These are phyloP conservation scores for Desmodus rotundus DNA, from an alignment of 2,113 vertebrate genomes.

Conservation along the genomic window DNA sequence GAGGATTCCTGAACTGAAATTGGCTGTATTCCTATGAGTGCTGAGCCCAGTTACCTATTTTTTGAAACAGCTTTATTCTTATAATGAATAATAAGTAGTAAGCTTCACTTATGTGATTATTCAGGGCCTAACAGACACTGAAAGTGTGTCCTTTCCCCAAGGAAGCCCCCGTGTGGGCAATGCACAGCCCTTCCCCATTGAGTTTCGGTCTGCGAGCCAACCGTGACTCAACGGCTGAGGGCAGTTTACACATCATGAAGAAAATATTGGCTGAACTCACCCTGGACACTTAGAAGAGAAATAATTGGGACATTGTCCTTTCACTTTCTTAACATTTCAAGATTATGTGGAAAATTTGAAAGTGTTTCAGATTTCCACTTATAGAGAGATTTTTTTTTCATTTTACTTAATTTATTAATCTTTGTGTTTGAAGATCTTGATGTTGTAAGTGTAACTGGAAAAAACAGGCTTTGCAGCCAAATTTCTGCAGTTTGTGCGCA, in stretches of 20 bases:
- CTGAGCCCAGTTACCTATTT: background rate
- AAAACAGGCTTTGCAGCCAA: background rate
- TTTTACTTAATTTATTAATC: slow-evolving; percentile 21
- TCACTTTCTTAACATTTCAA: background rate
- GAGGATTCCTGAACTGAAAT: background rate
- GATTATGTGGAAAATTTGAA: background rate
- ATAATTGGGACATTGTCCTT: background rate
- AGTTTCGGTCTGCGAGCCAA: background rate
- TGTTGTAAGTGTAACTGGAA: background rate
- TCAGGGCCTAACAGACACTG: background rate
- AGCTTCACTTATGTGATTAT: background rate
- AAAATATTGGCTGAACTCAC: background rate
- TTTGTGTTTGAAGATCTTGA: background rate
- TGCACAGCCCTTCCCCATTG: background rate
- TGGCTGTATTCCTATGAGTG: background rate
- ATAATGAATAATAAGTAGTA: background rate
- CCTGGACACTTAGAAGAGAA: background rate
- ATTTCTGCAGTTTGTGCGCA: background rate
- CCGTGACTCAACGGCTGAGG: background rate
- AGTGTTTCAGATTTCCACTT: slow-evolving; percentile 7
- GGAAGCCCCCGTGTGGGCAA: background rate
- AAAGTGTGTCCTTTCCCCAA: background rate
- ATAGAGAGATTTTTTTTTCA: background rate
- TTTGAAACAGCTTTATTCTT: background rate
- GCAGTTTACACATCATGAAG: background rate